Evolutionary conservation across 1,140 invertebrate genomes (phyloP), one percentile per base, ranked within the genome.

Genomic region (Heliothis virescens): DNA sequence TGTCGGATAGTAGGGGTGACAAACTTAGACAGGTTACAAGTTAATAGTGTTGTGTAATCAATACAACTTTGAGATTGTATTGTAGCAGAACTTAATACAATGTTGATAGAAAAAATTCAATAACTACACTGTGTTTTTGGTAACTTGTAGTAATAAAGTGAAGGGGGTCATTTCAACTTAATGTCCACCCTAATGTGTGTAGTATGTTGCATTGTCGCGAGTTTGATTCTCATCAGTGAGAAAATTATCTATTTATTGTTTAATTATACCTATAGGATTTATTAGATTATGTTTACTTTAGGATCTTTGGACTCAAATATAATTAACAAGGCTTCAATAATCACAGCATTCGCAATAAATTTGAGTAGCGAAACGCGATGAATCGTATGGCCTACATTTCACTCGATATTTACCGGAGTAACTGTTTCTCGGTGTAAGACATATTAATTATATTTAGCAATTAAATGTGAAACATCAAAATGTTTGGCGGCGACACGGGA

Each of bases 391-490:
- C 74, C 74, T 41, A 77, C 60, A 63, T 77, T 71, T 50, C 57
- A 50, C 10, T 69, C 75, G 83, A 81, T 82, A 87, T 89, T 88
- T 87, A 88, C 83, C 84, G 85, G 79, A 85, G 77, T 88, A 86
- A 85, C 85, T 81, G 84, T 87, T 89, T 88, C 85, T 78, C 82
- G 59, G 79, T 86, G 82, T 82, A 87, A 82, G 76, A 86, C 65
- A 79, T 87, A 92, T 92, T 92, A 93, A 93, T 92, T 90, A 91
- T 92, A 89, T 92, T 90, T 89, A 87, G 91, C 91, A 91, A 93
- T 93, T 92, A 91, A 91, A 93, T 83, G 78, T 75, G 79, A 81
- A 79, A 90, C 85, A 89, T 92, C 89, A 89, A 88, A 90, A 92
- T 90, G 88, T 87, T 86, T 87, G 89, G 86, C 90, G 90, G 89